Conservation (phyloP, 2,888 invertebrate species). For the Magallana nippona region DNA sequence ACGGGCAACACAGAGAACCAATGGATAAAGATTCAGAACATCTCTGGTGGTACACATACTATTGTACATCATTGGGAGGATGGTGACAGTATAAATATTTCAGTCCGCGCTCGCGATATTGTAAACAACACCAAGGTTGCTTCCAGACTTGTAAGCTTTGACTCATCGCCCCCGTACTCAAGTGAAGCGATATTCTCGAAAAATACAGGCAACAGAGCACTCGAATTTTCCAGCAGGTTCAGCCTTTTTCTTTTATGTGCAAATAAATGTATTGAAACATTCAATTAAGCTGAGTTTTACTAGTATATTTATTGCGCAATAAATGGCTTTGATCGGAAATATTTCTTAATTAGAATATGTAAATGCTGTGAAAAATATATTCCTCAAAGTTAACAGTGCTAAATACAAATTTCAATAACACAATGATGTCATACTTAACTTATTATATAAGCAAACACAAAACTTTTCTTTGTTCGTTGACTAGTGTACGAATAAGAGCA, state of each 20-base stretch:
- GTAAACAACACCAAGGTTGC: conserved; percentile 10
- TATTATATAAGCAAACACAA: not conserved
- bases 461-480: not conserved
- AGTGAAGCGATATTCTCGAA: conserved; percentile 6
- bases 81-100: conserved; percentile 41
- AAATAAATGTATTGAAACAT: too few relatives aligned
- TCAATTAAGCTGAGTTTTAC: too few relatives aligned
- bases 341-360: too few relatives aligned
- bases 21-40: not conserved
- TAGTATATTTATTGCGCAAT: too few relatives aligned
- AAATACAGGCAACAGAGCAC: conserved; percentile 22
- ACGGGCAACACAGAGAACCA: not conserved
- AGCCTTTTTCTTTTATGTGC: too few relatives aligned
- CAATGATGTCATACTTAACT: too few relatives aligned
- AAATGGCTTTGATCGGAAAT: too few relatives aligned
- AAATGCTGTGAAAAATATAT: too few relatives aligned
- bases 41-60: not conserved
- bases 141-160: not conserved
- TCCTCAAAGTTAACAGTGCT: too few relatives aligned
- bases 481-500: not conserved
- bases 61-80: conserved; percentile 19
- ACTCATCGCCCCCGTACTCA: conserved; percentile 28
- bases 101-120: conserved; percentile 28
- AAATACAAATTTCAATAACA: too few relatives aligned
- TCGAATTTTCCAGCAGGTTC: conserved; percentile 40